phyloP scores from a whole-genome alignment of 1,140 invertebrate genomes.

The Ditylenchus dipsaci region DNA sequence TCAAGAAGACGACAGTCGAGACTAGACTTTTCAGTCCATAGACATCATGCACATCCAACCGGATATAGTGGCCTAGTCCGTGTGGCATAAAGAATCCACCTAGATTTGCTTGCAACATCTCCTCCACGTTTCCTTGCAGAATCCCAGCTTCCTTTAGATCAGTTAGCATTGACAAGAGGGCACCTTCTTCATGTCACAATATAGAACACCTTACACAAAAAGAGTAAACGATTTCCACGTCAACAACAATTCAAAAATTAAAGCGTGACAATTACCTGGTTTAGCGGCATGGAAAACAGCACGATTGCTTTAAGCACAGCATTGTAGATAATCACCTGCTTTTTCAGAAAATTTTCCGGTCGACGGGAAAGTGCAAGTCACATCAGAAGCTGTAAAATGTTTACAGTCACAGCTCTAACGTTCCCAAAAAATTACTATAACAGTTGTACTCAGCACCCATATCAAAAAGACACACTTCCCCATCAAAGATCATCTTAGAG shows the following conservation, averaged over 20 bases:
- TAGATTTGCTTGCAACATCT: slow-evolving; percentile 74
- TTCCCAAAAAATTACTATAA: slow-evolving; percentile 64
- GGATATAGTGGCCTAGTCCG: slow-evolving; percentile 79
- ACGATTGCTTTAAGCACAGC: slow-evolving; percentile 78
- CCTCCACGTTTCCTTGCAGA: slow-evolving; percentile 75
- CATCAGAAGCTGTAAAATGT: slow-evolving; percentile 71
- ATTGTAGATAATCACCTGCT: slow-evolving; percentile 89
- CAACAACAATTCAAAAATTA: no score
- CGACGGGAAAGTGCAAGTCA: slow-evolving; percentile 89
- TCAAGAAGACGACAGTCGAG: slow-evolving; percentile 71
- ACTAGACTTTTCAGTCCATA: slow-evolving; percentile 71
- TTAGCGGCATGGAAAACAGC: slow-evolving; percentile 77
- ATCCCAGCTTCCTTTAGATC: slow-evolving; percentile 73
- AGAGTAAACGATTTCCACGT: no score
- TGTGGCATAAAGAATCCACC: slow-evolving; percentile 88
- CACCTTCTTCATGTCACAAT: slow-evolving; percentile 84
- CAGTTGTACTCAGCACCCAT: slow-evolving; percentile 97
- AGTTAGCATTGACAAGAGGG: slow-evolving; percentile 73
- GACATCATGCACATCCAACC: slow-evolving; percentile 85
- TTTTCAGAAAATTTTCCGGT: slow-evolving; percentile 87
- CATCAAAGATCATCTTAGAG: slow-evolving; percentile 71
- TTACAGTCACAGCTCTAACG: neutral
- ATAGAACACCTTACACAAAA: slow-evolving; percentile 61
- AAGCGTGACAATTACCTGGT: slow-evolving; percentile 63
- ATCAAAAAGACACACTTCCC: slow-evolving; percentile 79